Conservation (phyloP, 1,140 invertebrate genomes). For the Pseudoatta argentina region DNA sequence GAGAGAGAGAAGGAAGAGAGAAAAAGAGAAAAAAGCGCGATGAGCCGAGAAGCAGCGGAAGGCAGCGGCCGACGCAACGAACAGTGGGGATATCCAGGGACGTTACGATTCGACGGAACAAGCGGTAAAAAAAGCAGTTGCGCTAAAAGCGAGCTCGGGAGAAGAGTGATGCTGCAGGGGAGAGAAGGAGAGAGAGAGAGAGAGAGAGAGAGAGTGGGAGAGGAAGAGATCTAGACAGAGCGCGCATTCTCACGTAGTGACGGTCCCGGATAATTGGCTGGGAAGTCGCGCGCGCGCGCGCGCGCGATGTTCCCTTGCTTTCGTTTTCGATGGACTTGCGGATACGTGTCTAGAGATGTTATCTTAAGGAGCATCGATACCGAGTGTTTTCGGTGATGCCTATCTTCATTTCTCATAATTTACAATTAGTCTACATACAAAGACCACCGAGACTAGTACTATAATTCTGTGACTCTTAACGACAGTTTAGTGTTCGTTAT, state of each 20-base stretch:
- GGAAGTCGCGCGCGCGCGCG: constrained; percentile 49
- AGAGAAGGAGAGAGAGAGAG: constrained; percentile 21
- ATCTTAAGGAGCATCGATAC: neutral
- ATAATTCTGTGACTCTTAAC: too few species aligned
- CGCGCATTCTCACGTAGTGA: constrained; percentile 70
- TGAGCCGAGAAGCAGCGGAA: constrained; percentile 78
- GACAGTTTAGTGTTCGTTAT: too few species aligned
- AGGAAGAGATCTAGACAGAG: constrained; percentile 23
- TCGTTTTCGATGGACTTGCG: constrained; percentile 36
- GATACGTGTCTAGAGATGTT: constrained; percentile 1
- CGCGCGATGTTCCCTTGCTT: constrained; percentile 17
- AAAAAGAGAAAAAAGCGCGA: constrained; percentile 70
- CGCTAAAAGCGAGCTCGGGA: constrained; percentile 64
- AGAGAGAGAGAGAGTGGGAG: constrained; percentile 15
- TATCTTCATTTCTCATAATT: neutral
- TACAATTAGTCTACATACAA: neutral
- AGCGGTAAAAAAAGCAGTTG: constrained; percentile 64
- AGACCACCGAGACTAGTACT: too few species aligned
- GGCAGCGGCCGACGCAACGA: constrained; percentile 47
- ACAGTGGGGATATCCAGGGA: constrained; percentile 76
- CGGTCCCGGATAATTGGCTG: constrained; percentile 62
- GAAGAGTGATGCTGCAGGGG: constrained; percentile 36
- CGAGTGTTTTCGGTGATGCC: neutral
- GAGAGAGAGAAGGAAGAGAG: constrained; percentile 73
- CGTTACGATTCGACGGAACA: constrained; percentile 67